Evolutionary conservation across 2,888 invertebrate species (phyloP), one percentile per base, ranked within the genome.

Genomic region (Thysanoteuthis rhombus): DNA sequence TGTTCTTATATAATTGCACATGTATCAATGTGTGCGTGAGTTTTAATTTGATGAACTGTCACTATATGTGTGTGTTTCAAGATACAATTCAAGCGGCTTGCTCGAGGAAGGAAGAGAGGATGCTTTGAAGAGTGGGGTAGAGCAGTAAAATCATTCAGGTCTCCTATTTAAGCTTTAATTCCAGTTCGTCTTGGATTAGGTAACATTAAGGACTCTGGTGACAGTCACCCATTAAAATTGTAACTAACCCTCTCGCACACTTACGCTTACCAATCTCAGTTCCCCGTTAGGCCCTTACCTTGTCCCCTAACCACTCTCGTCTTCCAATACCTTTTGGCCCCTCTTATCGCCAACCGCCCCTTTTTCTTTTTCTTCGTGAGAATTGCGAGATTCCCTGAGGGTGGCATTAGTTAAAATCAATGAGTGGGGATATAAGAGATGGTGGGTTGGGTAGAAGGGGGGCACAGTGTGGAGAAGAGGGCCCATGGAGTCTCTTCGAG

Each of bases 171-270:
- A 75, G 10, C 19, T 75, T 75, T 36, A n/a, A 75, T 75, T 75
- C 75, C 36, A 75, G n/a, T 36, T 36, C n/a, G n/a, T 75, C n/a
- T n/a, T 75, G 75, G 75, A 75, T 75, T 75, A 75, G 75, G 75
- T 75, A 75, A 75, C 75, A 75, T 75, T 75, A 75, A 75, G n/a
- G 75, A 75, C 75, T 75, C 75, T 16, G 75, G 75, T 75, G 75
- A 75, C 75, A 75, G n/a, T 75, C 75, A 75, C n/a, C 75, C 75
- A 75, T 75, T 75, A 75, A 75, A 75, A 75, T 75, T 75, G 75
- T 75, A 36, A 75, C 75, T 75, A 75, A 75, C 75, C n/a, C 75
- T 75, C 75, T 36, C 25, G 75, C 75, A 75, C 75, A 12, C 75
- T 19, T 75, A 75, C 75, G 75, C 58, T 58, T 58, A 58, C 58